Percentiles rank a stretch among this genome's conserved stretches.
These are phyloP conservation scores for Cryptophagus acutangulus DNA, from an alignment of 2,888 invertebrate species.

Conservation along the genomic window DNA sequence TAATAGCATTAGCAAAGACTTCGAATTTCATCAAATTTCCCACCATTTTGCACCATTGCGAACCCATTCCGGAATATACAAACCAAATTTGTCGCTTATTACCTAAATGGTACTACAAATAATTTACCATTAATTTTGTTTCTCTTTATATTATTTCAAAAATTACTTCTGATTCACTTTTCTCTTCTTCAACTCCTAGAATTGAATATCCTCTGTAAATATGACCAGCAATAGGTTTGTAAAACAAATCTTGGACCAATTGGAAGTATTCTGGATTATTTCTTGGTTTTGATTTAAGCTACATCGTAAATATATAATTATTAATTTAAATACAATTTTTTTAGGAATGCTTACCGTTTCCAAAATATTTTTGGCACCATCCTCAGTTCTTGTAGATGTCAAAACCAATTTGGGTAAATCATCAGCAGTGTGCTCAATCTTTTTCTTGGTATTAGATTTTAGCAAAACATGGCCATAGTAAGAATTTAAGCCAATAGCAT, in stretches of 20 bases:
- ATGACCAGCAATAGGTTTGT: slow-evolving; percentile 53
- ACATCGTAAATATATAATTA: slow-evolving; percentile 14
- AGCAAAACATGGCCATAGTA: slow-evolving; percentile 87
- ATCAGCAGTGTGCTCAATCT: slow-evolving; percentile 52
- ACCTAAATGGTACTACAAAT: slow-evolving; percentile 41
- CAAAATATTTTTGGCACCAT: slow-evolving; percentile 64
- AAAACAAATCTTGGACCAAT: slow-evolving; percentile 50
- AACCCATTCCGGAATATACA: slow-evolving; percentile 72
- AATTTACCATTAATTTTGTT: neutral
- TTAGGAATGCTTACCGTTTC: slow-evolving; percentile 47
- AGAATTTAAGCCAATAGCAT: slow-evolving; percentile 97
- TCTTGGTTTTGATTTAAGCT: slow-evolving; percentile 53
- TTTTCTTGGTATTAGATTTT: slow-evolving; percentile 69
- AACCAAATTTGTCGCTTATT: slow-evolving; percentile 58
- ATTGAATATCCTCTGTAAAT: slow-evolving; percentile 61
- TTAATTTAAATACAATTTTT: slow-evolving; percentile 8
- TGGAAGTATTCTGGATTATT: slow-evolving; percentile 50
- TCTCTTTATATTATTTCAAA: neutral
- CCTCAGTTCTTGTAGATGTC: slow-evolving; percentile 81
- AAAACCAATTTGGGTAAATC: slow-evolving; percentile 63
- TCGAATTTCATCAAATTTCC: slow-evolving; percentile 61
- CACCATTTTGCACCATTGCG: slow-evolving; percentile 69
- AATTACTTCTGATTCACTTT: slow-evolving; percentile 40
- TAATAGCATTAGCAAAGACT: slow-evolving; percentile 60
- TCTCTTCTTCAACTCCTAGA: slow-evolving; percentile 37